These are phyloP conservation scores for Poeciliopsis occidentalis DNA, from an alignment of 2,113 vertebrate species.

Conservation along the genomic window DNA sequence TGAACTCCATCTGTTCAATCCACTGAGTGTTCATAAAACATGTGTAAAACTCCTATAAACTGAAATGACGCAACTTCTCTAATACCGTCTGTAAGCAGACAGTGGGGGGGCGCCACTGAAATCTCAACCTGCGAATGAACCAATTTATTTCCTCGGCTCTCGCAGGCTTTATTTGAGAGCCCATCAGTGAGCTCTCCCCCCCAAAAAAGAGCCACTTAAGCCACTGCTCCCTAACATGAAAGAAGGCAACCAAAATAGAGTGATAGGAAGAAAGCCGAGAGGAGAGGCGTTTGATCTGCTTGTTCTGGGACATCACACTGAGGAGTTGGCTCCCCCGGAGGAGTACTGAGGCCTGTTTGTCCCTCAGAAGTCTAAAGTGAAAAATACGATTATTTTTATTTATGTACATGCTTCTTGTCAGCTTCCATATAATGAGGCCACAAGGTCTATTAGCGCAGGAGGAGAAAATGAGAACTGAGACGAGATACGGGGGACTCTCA, in stretches of 20 bases:
- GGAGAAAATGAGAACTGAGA: constrained; percentile 11
- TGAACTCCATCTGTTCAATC: neutral
- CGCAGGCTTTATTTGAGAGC: constrained; percentile 64
- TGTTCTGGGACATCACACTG: constrained; percentile 64
- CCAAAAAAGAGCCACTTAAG: constrained; percentile 67
- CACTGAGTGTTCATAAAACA: constrained; percentile 43
- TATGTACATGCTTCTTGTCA: constrained; percentile 24
- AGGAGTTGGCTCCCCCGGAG: constrained; percentile 43
- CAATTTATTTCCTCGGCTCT: constrained; percentile 61
- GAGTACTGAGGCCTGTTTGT: constrained; percentile 47
- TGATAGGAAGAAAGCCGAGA: constrained; percentile 43
- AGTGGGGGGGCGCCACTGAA: constrained; percentile 60
- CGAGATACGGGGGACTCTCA: constrained; percentile 27
- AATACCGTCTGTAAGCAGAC: constrained; percentile 22
- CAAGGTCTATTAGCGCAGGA: constrained; percentile 27
- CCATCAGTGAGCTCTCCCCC: constrained; percentile 59
- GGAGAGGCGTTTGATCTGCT: constrained; percentile 69
- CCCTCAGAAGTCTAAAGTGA: constrained; percentile 53
- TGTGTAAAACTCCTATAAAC: constrained; percentile 43
- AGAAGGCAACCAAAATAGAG: constrained; percentile 69
- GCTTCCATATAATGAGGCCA: constrained; percentile 59
- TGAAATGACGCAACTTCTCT: constrained; percentile 60
- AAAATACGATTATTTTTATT: constrained; percentile 60
- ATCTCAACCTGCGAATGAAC: constrained; percentile 44
- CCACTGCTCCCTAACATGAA: constrained; percentile 71